phyloP scores from a whole-genome alignment of 2,888 invertebrate species.

The Dexiosoma caninum region DNA sequence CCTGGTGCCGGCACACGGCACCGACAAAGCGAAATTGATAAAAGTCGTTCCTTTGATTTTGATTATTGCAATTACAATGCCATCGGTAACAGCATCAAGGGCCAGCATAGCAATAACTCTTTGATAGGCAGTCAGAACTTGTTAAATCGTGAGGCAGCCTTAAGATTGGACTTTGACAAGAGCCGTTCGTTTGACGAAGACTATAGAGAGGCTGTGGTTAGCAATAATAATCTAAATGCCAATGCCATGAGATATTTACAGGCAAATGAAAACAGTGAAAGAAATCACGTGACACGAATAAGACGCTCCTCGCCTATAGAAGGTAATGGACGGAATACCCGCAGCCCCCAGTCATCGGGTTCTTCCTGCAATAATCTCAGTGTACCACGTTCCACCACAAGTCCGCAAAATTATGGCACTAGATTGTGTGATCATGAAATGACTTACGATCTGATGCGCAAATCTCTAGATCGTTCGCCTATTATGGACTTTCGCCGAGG shows the following conservation, averaged over 20 bases:
- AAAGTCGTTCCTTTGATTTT: constrained; percentile 77
- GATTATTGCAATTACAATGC: constrained; percentile 75
- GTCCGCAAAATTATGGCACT: constrained; percentile 77
- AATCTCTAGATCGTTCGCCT: constrained; percentile 74
- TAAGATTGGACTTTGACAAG: constrained; percentile 76
- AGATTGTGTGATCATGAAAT: constrained; percentile 77
- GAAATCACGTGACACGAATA: constrained; percentile 57
- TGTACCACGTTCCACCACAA: constrained; percentile 70
- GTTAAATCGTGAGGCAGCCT: constrained; percentile 44
- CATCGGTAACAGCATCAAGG: constrained; percentile 26
- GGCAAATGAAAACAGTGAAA: constrained; percentile 51
- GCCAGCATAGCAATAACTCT: constrained; percentile 49
- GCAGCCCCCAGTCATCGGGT: constrained; percentile 75
- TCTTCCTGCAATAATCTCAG: constrained; percentile 72
- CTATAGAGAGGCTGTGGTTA: constrained; percentile 71
- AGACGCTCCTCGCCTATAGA: constrained; percentile 72
- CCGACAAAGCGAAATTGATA: constrained; percentile 73
- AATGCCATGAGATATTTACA: constrained; percentile 66
- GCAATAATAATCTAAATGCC: constrained; percentile 64
- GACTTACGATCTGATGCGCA: constrained; percentile 76
- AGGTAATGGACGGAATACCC: constrained; percentile 66
- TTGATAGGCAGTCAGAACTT: constrained; percentile 31
- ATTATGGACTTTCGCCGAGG: constrained; percentile 76
- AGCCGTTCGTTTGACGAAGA: constrained; percentile 77
- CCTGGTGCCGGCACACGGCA: constrained; percentile 39